Evolutionary conservation across 2,888 invertebrate genomes (phyloP).

Genomic region (Achlya flavicornis): DNA sequence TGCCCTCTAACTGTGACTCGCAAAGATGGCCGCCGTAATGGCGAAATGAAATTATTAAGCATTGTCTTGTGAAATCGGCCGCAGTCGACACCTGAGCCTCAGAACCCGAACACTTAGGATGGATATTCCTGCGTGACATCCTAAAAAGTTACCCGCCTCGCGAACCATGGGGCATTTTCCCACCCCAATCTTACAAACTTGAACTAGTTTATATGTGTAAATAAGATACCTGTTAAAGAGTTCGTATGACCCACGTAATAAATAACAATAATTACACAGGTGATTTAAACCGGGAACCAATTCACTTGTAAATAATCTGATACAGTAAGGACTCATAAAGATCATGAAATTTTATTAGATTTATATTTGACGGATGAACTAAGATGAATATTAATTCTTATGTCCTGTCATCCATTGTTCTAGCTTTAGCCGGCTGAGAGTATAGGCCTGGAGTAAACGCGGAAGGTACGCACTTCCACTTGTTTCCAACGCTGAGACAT

Average conservation of each 20-base stretch:
- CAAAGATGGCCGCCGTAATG: conserved; percentile 83
- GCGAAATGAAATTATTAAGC: conserved; percentile 84
- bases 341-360: neutral
- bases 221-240: too few species aligned
- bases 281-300: neutral
- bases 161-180: too few species aligned
- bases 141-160: conserved; percentile 19
- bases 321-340: neutral
- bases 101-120: conserved; percentile 57
- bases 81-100: conserved; percentile 83
- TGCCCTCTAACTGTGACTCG: conserved; percentile 82
- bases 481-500: conserved; percentile 76
- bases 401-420: neutral
- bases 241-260: too few species aligned
- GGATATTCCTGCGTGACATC: conserved; percentile 55
- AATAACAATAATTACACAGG: too few species aligned
- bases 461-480: conserved; percentile 61
- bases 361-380: neutral
- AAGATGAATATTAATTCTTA: neutral
- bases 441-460: conserved; percentile 32
- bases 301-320: neutral
- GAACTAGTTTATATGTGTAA: neutral
- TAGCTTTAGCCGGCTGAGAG: conserved; percentile 10
- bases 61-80: conserved; percentile 84
- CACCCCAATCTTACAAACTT: neutral